Percentiles rank a stretch among this genome's conserved stretches.
Evolutionary conservation across 2,888 invertebrate species (phyloP).

Genomic region (Smittia sp.): DNA sequence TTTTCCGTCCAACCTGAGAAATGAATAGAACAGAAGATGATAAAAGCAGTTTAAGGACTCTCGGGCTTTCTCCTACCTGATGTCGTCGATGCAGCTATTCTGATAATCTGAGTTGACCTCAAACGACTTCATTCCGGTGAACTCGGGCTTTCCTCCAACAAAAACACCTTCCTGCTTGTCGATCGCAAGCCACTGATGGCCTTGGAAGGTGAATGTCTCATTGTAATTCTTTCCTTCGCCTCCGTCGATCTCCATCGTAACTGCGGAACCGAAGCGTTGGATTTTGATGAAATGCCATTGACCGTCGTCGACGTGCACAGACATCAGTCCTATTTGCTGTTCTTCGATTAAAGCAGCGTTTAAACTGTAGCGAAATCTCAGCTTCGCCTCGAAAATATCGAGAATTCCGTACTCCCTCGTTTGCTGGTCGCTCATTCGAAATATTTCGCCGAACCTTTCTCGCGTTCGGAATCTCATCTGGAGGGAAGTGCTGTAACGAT

Average conservation of each 20-base stretch:
- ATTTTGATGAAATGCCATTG: conserved; percentile 58
- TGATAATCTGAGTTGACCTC: conserved; percentile 55
- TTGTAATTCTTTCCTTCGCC: conserved; percentile 57
- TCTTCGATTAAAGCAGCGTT: conserved; percentile 55
- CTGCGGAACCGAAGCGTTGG: conserved; percentile 55
- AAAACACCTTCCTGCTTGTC: conserved; percentile 56
- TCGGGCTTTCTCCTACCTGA: conserved; percentile 45
- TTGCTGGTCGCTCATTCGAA: conserved; percentile 55
- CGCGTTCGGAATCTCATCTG: conserved; percentile 59
- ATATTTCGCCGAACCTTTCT: conserved; percentile 56
- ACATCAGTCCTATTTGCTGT: conserved; percentile 53
- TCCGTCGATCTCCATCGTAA: conserved; percentile 56
- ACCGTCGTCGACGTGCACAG: conserved; percentile 56
- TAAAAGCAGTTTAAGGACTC: conserved; percentile 55
- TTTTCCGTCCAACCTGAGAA: conserved; percentile 55
- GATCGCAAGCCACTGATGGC: conserved; percentile 55
- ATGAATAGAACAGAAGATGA: no score
- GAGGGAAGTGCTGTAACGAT: conserved; percentile 55
- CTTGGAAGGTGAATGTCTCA: conserved; percentile 53
- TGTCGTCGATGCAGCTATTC: conserved; percentile 48
- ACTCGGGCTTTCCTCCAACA: conserved; percentile 56
- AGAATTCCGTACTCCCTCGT: conserved; percentile 56
- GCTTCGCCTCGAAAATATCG: conserved; percentile 50
- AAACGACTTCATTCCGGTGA: conserved; percentile 54
- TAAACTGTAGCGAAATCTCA: conserved; percentile 57